Percentiles rank a stretch among this genome's conserved stretches.
These are phyloP conservation scores for Mellilla xanthometata DNA, from an alignment of 2,888 invertebrate genomes.

Conservation along the genomic window DNA sequence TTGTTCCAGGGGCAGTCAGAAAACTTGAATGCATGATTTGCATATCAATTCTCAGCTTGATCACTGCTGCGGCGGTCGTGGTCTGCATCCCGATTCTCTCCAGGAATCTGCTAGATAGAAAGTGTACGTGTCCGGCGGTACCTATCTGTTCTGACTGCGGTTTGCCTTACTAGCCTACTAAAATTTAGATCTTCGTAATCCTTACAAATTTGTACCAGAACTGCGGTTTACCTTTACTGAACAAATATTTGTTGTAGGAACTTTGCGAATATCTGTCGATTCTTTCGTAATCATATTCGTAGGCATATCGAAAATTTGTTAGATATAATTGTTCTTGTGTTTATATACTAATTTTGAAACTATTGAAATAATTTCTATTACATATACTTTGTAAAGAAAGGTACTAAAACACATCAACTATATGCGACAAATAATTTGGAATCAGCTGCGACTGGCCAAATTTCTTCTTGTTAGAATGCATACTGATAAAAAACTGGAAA, in stretches of 20 bases:
- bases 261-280: too few relatives aligned
- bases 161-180: constrained; percentile 30
- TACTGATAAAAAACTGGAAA: constrained; percentile 1
- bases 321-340: too few relatives aligned
- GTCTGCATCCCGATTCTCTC: constrained; percentile 47
- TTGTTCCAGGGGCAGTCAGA: constrained; percentile 33
- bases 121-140: constrained; percentile 41
- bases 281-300: too few relatives aligned
- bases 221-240: too few relatives aligned
- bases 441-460: constrained; percentile 7
- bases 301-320: too few relatives aligned
- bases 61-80: constrained; percentile 41
- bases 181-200: too few relatives aligned
- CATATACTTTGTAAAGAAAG: too few relatives aligned
- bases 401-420: too few relatives aligned
- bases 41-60: constrained; percentile 44
- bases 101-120: constrained; percentile 33
- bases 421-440: constrained; percentile 3
- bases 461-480: constrained; percentile 5
- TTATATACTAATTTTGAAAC: too few relatives aligned
- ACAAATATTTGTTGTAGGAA: too few relatives aligned
- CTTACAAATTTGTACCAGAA: too few relatives aligned
- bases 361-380: too few relatives aligned
- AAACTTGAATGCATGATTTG: constrained; percentile 50
- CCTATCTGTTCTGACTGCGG: constrained; percentile 48